Evolutionary conservation across 2,888 invertebrate species (phyloP), one percentile per base, ranked within the genome.

Genomic region (Apotomis capreana): DNA sequence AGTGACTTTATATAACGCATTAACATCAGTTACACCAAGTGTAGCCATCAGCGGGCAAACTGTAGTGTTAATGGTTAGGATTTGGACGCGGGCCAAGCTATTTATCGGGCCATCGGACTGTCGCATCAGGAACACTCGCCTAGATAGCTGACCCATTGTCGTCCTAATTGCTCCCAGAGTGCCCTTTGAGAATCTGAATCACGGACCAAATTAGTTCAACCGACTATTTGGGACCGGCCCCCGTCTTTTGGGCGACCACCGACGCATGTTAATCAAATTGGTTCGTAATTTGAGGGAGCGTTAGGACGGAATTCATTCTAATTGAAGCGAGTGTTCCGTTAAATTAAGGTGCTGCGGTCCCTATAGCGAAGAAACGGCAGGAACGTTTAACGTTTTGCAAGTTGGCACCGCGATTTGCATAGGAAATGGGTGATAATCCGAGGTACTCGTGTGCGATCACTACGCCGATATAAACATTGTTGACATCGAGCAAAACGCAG

Each of bases 151-250:
- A 84, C 83, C 85, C 84, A 84, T 81, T 84, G 81, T 81, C 77
- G 84, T 82, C 82, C 83, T 84, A 82, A 83, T 86, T 85, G 82
- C 80, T 80, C 79, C 79, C 70, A 57, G 75, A 64, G 73, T 77
- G 78, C 85, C 86, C 88, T 88, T 88, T 87, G 75, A 77, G 74
- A 81, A 76, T 80, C 78, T 87, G 87, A 89, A 84, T 88, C 89
- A 87, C 81, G 75, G 72, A 77, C 83, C 74, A 76, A 82, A 81
- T 84, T 83, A 78, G 79, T 78, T 64, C 54, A 54, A 69, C 62
- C 55, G 58, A 63, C 68, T 72, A 59, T 72, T 68, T 72, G 63
- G 55, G 72, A 63, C 68, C 57, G 62, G 51, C 44, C 65, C 44
- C 55, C n/a, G 62, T 13, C 51, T 68, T 51, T 62, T 15, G 40